A percentile compares a stretch with the other conserved stretches of the same genome.
Evolutionary conservation across 2,888 invertebrate genomes (phyloP).

Genomic region (Dasysyrphus tricinctus): DNA sequence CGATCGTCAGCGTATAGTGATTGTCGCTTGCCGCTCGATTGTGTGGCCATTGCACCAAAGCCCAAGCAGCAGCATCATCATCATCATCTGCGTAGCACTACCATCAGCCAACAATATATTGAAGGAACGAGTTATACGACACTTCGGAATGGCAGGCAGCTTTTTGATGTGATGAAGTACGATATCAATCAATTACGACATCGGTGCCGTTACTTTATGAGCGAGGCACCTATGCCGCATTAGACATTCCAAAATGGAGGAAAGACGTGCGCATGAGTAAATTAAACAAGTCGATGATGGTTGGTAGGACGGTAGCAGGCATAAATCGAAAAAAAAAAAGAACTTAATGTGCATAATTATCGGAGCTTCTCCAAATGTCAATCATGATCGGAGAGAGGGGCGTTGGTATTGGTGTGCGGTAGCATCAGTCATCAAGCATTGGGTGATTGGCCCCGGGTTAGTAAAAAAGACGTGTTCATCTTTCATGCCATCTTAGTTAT

Average conservation of each 20-base stretch:
- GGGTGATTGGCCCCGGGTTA: slow-evolving; percentile 52
- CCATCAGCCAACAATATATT: neutral
- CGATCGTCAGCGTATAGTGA: slow-evolving; percentile 38
- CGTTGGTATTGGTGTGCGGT: neutral
- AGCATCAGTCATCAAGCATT: slow-evolving; percentile 20
- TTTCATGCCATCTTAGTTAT: neutral
- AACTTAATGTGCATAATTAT: slow-evolving; percentile 61
- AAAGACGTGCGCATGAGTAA: neutral
- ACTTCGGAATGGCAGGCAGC: slow-evolving; percentile 48
- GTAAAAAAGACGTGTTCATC: neutral
- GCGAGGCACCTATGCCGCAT: slow-evolving; percentile 17
- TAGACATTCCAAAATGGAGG: slow-evolving; percentile 57
- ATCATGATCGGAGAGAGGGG: neutral
- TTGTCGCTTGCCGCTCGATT: slow-evolving; percentile 56
- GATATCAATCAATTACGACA: slow-evolving; percentile 75
- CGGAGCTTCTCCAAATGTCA: slow-evolving; percentile 18
- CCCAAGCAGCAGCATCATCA: slow-evolving; percentile 1
- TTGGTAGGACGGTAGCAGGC: slow-evolving; percentile 31
- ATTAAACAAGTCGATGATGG: slow-evolving; percentile 48
- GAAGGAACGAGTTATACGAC: slow-evolving; percentile 65
- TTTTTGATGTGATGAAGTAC: slow-evolving; percentile 53
- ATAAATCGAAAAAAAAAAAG: slow-evolving; percentile 19
- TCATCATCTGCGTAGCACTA: neutral
- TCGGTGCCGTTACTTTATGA: slow-evolving; percentile 60
- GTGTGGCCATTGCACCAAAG: slow-evolving; percentile 60